phyloP scores from a whole-genome alignment of 2,797 vertebrate species.

The Lemur catta region DNA sequence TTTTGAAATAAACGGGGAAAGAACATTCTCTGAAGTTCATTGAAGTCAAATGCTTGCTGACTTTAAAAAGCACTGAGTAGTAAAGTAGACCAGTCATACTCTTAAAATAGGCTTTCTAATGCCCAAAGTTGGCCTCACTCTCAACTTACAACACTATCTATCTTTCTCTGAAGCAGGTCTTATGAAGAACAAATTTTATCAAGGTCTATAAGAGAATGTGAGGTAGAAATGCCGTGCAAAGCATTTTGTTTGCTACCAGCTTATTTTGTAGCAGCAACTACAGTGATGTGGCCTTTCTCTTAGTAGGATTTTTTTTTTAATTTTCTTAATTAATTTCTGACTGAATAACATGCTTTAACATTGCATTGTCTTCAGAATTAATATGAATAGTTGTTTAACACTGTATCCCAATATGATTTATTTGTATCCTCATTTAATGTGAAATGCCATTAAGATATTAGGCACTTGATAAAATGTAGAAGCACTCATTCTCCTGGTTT shows the following conservation, averaged over 20 bases:
- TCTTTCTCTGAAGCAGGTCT: background rate
- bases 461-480: background rate
- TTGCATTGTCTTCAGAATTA: background rate
- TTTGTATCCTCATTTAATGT: background rate
- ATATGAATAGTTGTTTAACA: background rate
- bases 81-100: background rate
- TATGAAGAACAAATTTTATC: background rate
- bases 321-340: background rate
- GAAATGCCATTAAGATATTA: background rate
- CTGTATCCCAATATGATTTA: background rate
- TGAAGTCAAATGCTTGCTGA: background rate
- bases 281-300: background rate
- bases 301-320: background rate
- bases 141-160: background rate
- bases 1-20: background rate
- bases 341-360: conserved; percentile 5
- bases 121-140: background rate
- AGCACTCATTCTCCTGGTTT: background rate
- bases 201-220: background rate
- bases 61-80: background rate
- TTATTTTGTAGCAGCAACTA: background rate
- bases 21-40: background rate
- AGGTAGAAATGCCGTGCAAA: background rate
- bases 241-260: background rate
- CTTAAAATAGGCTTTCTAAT: background rate